These are phyloP conservation scores for Loris lydekkerianus DNA, from an alignment of 2,797 vertebrate species.

Conservation along the genomic window DNA sequence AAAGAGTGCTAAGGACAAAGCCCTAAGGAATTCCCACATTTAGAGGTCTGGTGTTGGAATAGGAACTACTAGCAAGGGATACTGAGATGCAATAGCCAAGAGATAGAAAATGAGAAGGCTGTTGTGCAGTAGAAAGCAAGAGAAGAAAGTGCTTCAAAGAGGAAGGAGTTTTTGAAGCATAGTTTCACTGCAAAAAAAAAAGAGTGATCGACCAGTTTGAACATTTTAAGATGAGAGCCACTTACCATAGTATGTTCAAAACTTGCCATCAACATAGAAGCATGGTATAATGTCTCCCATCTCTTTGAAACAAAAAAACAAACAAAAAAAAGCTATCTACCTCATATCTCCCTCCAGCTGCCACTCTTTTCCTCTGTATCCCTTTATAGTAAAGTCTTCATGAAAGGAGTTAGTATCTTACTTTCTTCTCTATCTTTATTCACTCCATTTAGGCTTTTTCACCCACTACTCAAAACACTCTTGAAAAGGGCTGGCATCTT, in stretches of 20 bases:
- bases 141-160: conserved; percentile 44
- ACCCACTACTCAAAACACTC: not conserved
- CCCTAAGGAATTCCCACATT: not conserved
- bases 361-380: conserved; percentile 51
- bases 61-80: not conserved
- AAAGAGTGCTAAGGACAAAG: not conserved
- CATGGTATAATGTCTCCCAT: not conserved
- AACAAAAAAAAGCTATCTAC: not conserved
- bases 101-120: not conserved
- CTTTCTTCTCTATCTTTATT: not conserved
- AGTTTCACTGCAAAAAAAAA: not conserved
- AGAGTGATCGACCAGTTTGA: not conserved
- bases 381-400: conserved; percentile 25
- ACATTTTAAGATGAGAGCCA: conserved; percentile 48
- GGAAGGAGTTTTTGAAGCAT: not conserved
- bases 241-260: conserved; percentile 29
- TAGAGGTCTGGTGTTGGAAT: conserved; percentile 5
- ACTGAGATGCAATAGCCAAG: conserved; percentile 1
- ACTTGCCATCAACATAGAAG: conserved; percentile 45
- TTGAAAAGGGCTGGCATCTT: not conserved
- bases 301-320: not conserved
- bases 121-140: not conserved
- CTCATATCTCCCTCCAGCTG: not conserved
- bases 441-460: conserved; percentile 12
- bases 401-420: not conserved